phyloP scores from a whole-genome alignment of 1,140 invertebrate genomes.

The Phocides pigmalion region DNA sequence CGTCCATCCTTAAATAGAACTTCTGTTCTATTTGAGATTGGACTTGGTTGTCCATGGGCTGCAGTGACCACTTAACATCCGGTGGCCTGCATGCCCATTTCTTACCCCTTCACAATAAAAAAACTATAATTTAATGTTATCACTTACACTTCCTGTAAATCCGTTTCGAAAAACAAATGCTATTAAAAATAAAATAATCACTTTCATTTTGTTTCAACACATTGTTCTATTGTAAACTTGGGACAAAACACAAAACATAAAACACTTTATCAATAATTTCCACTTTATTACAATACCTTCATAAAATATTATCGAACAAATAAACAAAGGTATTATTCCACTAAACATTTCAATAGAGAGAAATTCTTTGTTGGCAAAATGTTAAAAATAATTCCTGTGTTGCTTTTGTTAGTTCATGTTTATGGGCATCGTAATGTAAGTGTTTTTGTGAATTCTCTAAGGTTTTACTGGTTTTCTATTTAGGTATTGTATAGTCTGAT shows the following conservation, averaged over 20 bases:
- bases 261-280: neutral
- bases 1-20: no score
- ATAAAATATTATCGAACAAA: slow-evolving; percentile 3
- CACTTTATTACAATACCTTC: slow-evolving; percentile 2
- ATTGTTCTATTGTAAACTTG: slow-evolving; percentile 6
- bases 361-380: slow-evolving; percentile 22
- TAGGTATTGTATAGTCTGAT: no score
- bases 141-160: slow-evolving; percentile 3
- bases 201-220: slow-evolving; percentile 22
- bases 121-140: no score
- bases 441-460: no score
- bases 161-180: neutral
- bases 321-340: no score
- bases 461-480: no score
- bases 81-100: no score
- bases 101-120: no score
- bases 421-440: slow-evolving; percentile 40
- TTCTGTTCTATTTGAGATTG: no score
- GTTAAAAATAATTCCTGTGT: slow-evolving; percentile 31
- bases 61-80: no score
- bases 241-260: slow-evolving; percentile 3
- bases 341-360: neutral
- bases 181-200: slow-evolving; percentile 26
- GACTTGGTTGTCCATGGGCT: no score
- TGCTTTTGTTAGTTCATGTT: slow-evolving; percentile 26